A percentile compares a stretch with the other conserved stretches of the same genome.
phyloP scores from a whole-genome alignment of 2,797 vertebrate genomes.

The Anableps anableps region DNA sequence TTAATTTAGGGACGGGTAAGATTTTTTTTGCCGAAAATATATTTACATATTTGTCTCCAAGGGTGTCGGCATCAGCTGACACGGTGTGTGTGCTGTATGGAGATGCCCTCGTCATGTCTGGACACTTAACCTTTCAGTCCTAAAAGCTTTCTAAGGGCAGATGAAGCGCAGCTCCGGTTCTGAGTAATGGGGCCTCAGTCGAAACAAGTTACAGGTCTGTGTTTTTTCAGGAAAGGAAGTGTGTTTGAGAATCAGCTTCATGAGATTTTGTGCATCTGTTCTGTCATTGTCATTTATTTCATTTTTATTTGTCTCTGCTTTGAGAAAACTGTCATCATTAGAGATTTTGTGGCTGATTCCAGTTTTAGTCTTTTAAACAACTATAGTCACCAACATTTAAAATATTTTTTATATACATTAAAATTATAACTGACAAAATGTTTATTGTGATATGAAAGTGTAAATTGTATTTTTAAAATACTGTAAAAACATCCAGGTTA shows the following conservation, averaged over 20 bases:
- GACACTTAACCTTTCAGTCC: conserved; percentile 78
- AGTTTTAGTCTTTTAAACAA: neutral
- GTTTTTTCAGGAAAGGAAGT: conserved; percentile 59
- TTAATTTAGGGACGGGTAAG: conserved; percentile 27
- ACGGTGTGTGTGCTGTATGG: conserved; percentile 50
- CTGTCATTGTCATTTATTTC: conserved; percentile 2
- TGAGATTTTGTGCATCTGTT: conserved; percentile 4
- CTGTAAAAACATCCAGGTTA: too few relatives aligned
- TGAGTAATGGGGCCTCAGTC: conserved; percentile 75
- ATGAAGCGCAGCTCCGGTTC: conserved; percentile 66
- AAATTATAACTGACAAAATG: neutral
- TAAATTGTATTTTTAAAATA: too few relatives aligned
- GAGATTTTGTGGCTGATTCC: neutral
- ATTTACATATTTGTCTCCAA: conserved; percentile 20
- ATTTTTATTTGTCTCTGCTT: neutral
- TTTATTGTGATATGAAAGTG: neutral
- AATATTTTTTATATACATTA: neutral
- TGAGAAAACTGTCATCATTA: neutral
- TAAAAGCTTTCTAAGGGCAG: conserved; percentile 81
- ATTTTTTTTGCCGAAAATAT: conserved; percentile 40
- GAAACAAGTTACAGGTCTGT: conserved; percentile 72
- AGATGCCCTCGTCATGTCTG: conserved; percentile 69
- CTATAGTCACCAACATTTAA: neutral
- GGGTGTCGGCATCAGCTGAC: conserved; percentile 35
- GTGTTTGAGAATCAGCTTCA: conserved; percentile 35